Conservation (phyloP, 2,888 invertebrate species). For the Nemoura dubitans region DNA sequence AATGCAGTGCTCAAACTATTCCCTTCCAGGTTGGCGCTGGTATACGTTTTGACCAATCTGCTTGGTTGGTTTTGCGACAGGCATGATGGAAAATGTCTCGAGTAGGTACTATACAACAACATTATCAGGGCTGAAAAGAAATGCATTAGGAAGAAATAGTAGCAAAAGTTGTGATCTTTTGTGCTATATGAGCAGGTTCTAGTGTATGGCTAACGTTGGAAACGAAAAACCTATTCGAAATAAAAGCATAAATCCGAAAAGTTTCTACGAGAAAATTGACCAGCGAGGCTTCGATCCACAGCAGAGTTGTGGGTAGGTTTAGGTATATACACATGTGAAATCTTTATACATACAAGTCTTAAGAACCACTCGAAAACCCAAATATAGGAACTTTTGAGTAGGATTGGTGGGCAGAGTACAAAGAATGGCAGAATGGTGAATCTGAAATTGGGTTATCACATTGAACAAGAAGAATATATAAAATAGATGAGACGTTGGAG, state of each 20-base stretch:
- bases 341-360: background rate
- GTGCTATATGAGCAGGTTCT: background rate
- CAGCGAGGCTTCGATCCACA: background rate
- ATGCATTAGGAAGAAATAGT: background rate
- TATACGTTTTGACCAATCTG: background rate
- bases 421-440: background rate
- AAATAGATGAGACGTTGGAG: background rate
- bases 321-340: background rate
- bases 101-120: background rate
- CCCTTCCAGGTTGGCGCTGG: background rate
- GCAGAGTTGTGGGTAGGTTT: background rate
- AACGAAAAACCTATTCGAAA: background rate
- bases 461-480: background rate
- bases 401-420: background rate
- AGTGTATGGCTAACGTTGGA: background rate
- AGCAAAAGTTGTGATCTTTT: background rate
- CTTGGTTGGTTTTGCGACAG: background rate
- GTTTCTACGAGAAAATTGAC: background rate
- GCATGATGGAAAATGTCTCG: background rate
- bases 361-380: background rate
- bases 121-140: background rate
- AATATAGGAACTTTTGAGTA: background rate
- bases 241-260: background rate
- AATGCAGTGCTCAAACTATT: background rate
- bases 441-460: background rate